phyloP scores from a whole-genome alignment of 1,140 invertebrate species.

The Chironomus striatipennis region DNA sequence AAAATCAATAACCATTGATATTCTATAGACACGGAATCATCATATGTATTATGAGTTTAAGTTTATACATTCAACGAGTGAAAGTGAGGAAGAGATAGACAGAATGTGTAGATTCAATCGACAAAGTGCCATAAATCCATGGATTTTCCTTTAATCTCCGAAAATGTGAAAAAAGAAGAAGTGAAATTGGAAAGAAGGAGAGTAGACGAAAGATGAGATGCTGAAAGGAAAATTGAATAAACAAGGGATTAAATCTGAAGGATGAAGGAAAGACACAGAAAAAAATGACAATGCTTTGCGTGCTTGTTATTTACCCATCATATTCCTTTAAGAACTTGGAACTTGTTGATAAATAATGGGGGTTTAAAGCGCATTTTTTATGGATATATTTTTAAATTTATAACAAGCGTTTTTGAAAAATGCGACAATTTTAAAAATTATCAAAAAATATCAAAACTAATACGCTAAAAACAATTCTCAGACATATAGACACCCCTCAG shows the following conservation, averaged over 20 bases:
- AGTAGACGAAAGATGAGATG: not conserved
- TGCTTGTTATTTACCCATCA: not conserved
- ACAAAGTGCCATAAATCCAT: conserved; percentile 8
- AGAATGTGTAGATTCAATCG: not conserved
- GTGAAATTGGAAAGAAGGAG: too few species aligned
- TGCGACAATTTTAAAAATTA: too few species aligned
- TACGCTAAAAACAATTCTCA: too few species aligned
- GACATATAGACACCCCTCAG: too few species aligned
- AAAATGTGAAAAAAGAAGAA: not conserved
- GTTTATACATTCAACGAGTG: not conserved
- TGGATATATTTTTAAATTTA: too few species aligned
- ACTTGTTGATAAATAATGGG: too few species aligned
- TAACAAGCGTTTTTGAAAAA: too few species aligned
- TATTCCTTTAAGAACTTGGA: too few species aligned
- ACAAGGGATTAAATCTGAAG: conserved; percentile 12
- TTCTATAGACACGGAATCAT: not conserved
- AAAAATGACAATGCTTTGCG: not conserved
- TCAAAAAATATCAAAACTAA: too few species aligned
- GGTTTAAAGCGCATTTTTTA: too few species aligned
- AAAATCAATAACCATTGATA: not conserved
- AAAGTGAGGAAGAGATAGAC: not conserved
- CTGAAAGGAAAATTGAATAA: conserved; percentile 14
- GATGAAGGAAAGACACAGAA: not conserved
- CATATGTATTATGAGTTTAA: not conserved
- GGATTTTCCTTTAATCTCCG: conserved; percentile 2